Percentiles rank a stretch among this genome's conserved stretches.
phyloP scores from a whole-genome alignment of 2,797 vertebrate genomes.

The Lepus oiostolus region DNA sequence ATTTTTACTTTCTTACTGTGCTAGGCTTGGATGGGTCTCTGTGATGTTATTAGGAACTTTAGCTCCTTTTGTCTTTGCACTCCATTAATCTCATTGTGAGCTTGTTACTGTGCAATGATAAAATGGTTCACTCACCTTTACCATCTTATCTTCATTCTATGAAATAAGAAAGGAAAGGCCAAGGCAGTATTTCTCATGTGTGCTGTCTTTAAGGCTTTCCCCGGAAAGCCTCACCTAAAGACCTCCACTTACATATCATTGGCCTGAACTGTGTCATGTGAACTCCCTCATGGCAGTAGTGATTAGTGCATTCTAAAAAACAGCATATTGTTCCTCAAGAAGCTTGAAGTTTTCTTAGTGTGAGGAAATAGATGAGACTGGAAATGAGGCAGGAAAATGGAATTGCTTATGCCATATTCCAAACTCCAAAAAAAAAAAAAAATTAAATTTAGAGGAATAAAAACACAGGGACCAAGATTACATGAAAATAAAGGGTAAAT shows the following conservation, averaged over 20 bases:
- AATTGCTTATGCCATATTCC: not conserved
- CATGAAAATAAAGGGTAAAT: slow-evolving; percentile 25
- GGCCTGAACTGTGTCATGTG: not conserved
- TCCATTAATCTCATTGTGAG: not conserved
- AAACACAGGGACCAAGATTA: slow-evolving; percentile 4
- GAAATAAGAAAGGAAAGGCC: not conserved
- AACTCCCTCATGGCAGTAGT: not conserved
- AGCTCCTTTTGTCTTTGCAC: not conserved
- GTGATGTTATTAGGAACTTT: not conserved
- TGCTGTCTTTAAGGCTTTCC: not conserved
- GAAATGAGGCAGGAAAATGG: not conserved
- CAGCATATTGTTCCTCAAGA: not conserved
- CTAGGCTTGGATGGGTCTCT: not conserved
- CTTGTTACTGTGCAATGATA: not conserved
- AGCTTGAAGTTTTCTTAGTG: not conserved
- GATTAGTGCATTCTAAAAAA: slow-evolving; percentile 12
- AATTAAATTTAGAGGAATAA: not conserved
- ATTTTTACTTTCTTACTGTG: not conserved
- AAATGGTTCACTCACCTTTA: not conserved
- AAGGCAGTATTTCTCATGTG: not conserved
- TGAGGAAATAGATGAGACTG: not conserved
- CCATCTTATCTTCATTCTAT: not conserved
- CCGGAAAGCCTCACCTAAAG: not conserved
- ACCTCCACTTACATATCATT: not conserved
- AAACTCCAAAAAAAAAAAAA: not conserved